These are phyloP conservation scores for Anas platyrhynchos DNA, from an alignment of 2,113 vertebrate species.

Conservation along the genomic window DNA sequence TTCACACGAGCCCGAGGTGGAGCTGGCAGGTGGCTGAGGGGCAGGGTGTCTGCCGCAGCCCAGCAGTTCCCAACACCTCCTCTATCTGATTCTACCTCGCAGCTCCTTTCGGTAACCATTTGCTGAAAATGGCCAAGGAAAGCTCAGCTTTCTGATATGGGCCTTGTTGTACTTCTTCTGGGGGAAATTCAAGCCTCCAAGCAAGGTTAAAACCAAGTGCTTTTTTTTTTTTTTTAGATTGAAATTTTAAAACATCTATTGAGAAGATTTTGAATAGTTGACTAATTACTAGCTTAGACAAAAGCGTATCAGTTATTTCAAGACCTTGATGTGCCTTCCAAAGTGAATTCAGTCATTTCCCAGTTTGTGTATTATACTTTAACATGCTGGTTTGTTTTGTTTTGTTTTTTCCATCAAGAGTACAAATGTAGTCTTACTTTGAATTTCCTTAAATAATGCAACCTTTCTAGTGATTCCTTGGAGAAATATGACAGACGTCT, in stretches of 20 bases:
- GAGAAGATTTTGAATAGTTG: neutral
- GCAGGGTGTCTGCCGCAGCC: neutral
- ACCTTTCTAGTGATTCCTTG: neutral
- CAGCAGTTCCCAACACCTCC: neutral
- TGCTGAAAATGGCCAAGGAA: neutral
- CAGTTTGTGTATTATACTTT: neutral
- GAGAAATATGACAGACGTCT: neutral
- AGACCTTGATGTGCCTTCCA: neutral
- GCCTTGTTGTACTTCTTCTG: neutral
- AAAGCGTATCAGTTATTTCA: neutral
- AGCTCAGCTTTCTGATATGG: neutral
- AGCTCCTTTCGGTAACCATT: neutral
- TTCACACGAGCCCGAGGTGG: neutral
- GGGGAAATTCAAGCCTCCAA: neutral
- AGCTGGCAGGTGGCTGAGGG: neutral
- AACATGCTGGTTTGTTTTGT: neutral
- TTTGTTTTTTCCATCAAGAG: neutral
- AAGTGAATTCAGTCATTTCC: neutral
- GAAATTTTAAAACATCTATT: neutral
- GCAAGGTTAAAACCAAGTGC: neutral
- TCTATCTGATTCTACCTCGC: neutral
- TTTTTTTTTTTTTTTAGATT: neutral
- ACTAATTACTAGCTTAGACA: neutral
- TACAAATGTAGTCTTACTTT: neutral
- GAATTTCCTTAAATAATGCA: neutral